Conservation (phyloP, 2,888 invertebrate genomes). For the Hirtodrosophila cameraria region DNA sequence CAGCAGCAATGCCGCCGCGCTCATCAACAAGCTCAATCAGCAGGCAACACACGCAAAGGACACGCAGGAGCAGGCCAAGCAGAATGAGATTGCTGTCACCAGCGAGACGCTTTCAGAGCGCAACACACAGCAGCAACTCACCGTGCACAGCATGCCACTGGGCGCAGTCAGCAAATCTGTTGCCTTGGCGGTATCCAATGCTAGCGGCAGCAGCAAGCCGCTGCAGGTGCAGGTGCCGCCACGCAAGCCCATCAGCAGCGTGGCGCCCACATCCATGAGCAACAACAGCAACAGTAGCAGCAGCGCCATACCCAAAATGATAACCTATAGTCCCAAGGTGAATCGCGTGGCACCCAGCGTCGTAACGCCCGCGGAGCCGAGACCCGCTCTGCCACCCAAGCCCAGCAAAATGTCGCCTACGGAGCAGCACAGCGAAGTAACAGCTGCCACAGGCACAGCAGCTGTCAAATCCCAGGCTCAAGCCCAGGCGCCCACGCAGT, state of each 20-base stretch:
- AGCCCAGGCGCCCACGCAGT: slow-evolving; percentile 4
- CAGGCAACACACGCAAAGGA: slow-evolving; percentile 48
- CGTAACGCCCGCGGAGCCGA: slow-evolving; percentile 77
- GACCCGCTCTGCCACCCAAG: slow-evolving; percentile 93
- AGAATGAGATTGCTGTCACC: slow-evolving; percentile 78
- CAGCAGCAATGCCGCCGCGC: slow-evolving; percentile 63
- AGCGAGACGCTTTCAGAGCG: slow-evolving; percentile 79
- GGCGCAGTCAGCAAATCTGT: slow-evolving; percentile 84
- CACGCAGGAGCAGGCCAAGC: slow-evolving; percentile 45
- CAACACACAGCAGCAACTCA: slow-evolving; percentile 84
- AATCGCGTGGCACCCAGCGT: slow-evolving; percentile 84
- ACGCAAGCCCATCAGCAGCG: slow-evolving; percentile 94
- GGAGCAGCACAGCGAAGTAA: slow-evolving; percentile 36
- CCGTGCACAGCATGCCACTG: slow-evolving; percentile 86
- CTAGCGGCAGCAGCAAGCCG: slow-evolving; percentile 36
- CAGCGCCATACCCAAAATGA: slow-evolving; percentile 82
- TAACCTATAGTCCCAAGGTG: slow-evolving; percentile 84
- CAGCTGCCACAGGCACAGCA: slow-evolving; percentile 11
- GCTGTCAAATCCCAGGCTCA: slow-evolving; percentile 11
- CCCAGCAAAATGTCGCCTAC: slow-evolving; percentile 86
- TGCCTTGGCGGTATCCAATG: slow-evolving; percentile 80
- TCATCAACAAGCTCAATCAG: slow-evolving; percentile 75
- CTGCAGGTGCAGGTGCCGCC: slow-evolving; percentile 81
- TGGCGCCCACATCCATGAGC: slow-evolving; percentile 90
- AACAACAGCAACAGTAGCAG: slow-evolving; percentile 6